Evolutionary conservation across 2,113 vertebrate genomes (phyloP).

Genomic region (Hystrix cristata): DNA sequence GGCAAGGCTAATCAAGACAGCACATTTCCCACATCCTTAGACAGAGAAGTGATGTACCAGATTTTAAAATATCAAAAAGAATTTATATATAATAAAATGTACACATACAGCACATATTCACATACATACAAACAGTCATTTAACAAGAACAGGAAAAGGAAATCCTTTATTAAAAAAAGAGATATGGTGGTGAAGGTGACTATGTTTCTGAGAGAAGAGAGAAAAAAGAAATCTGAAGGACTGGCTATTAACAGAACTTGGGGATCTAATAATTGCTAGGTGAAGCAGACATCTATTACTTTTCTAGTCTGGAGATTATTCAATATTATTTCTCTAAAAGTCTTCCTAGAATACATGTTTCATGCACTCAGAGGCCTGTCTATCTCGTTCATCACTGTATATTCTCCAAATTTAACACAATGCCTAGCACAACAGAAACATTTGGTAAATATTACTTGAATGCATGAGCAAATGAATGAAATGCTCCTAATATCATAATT

Average conservation of each 20-base stretch:
- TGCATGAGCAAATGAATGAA: background rate
- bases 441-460: background rate
- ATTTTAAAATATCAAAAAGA: constrained; percentile 21
- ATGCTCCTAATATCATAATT: background rate
- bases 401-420: background rate
- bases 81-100: background rate
- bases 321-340: background rate
- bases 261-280: background rate
- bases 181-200: background rate
- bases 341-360: background rate
- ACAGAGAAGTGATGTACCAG: background rate
- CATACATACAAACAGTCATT: background rate
- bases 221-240: background rate
- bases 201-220: constrained; percentile 2
- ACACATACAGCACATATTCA: background rate
- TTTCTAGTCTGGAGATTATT: background rate
- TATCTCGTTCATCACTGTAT: background rate
- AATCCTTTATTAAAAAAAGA: background rate
- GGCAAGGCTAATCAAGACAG: background rate
- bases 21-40: background rate
- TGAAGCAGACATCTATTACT: background rate
- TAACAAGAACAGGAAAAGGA: background rate
- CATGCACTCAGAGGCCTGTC: background rate
- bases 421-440: background rate
- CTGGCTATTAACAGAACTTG: background rate